Evolutionary conservation across 2,888 invertebrate genomes (phyloP).

Genomic region (Chironomus riparius): DNA sequence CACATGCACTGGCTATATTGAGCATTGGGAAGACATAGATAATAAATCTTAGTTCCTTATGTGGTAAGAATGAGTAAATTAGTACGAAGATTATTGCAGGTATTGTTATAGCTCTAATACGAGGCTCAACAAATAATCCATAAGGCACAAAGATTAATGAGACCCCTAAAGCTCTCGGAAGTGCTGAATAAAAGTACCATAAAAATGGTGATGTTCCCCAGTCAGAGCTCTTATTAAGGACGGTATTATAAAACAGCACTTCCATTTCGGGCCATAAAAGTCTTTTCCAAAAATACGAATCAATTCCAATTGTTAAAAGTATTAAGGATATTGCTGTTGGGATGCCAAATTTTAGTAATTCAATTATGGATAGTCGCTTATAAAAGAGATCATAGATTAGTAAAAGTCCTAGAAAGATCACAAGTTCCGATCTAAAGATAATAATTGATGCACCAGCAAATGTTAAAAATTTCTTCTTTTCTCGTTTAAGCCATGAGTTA

Average conservation of each 20-base stretch:
- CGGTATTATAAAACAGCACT: slow-evolving; percentile 91
- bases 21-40: slow-evolving; percentile 94
- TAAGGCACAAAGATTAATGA: slow-evolving; percentile 71
- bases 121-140: slow-evolving; percentile 62
- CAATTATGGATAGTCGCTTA: slow-evolving; percentile 55
- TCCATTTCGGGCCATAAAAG: slow-evolving; percentile 95
- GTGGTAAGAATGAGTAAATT: slow-evolving; percentile 91
- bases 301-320: slow-evolving; percentile 65
- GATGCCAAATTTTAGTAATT: slow-evolving; percentile 64
- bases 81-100: slow-evolving; percentile 72
- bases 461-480: slow-evolving; percentile 65
- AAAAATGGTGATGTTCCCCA: slow-evolving; percentile 95
- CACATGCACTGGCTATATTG: slow-evolving; percentile 80
- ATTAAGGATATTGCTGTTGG: slow-evolving; percentile 62
- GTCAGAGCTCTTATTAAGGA: slow-evolving; percentile 86
- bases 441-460: slow-evolving; percentile 80
- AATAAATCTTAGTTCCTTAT: slow-evolving; percentile 95
- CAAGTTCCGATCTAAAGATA: slow-evolving; percentile 84
- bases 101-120: slow-evolving; percentile 57
- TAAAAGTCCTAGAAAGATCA: slow-evolving; percentile 76
- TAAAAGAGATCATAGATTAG: slow-evolving; percentile 69
- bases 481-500: slow-evolving; percentile 73
- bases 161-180: slow-evolving; percentile 82
- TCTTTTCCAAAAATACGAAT: slow-evolving; percentile 89
- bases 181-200: slow-evolving; percentile 97